These are phyloP conservation scores for Drosophila tropicalis DNA, from an alignment of 1,140 invertebrate species.

Conservation along the genomic window DNA sequence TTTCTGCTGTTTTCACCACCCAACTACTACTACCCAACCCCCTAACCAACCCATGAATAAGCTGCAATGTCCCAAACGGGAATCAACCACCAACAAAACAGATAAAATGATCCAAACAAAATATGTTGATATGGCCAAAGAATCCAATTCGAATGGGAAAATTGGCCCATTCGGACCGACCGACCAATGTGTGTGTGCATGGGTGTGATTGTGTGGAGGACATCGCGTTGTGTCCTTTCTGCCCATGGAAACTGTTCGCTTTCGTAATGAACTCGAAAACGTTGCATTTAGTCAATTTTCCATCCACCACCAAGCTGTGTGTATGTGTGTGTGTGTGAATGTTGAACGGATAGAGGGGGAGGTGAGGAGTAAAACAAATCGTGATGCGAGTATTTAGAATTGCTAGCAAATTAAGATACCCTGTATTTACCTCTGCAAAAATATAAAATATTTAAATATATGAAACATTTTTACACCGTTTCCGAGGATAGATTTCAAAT, in stretches of 20 bases:
- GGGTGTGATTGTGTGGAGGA: constrained; percentile 8
- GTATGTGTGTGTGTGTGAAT: not conserved
- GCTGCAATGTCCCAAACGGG: constrained; percentile 60
- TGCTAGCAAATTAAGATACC: not conserved
- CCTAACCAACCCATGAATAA: constrained; percentile 7
- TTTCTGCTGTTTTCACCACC: constrained; percentile 33
- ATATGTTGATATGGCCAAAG: constrained; percentile 57
- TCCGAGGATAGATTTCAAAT: no score
- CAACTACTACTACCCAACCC: constrained; percentile 28
- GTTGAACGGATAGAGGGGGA: not conserved
- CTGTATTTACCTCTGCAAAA: not conserved
- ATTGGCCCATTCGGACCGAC: constrained; percentile 59
- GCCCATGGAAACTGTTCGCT: constrained; percentile 16
- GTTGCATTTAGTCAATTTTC: constrained; percentile 77
- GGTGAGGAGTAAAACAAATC: not conserved
- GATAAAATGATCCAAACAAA: constrained; percentile 17
- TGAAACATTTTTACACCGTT: no score
- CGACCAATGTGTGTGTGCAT: not conserved
- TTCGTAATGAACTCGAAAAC: constrained; percentile 59
- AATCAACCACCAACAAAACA: constrained; percentile 59
- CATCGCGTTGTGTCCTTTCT: constrained; percentile 5
- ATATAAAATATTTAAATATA: no score
- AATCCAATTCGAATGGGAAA: constrained; percentile 60
- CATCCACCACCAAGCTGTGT: constrained; percentile 53
- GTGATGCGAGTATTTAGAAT: not conserved